phyloP scores from a whole-genome alignment of 2,888 invertebrate genomes.

The Acholoe squamosa region DNA sequence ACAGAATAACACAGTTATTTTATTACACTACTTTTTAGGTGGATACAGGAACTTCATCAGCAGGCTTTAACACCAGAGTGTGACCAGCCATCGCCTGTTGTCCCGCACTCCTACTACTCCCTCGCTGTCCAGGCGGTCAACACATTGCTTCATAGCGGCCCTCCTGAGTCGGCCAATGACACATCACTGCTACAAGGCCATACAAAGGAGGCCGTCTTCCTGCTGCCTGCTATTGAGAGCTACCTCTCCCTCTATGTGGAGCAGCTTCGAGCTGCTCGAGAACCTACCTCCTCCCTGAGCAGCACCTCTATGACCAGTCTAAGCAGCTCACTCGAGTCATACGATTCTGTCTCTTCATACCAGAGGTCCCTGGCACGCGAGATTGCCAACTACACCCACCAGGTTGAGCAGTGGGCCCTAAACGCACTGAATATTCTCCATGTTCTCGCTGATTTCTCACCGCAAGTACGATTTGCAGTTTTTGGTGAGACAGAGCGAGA shows the following conservation, averaged over 20 bases:
- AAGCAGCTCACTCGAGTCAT: slow-evolving; percentile 26
- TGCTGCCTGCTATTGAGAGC: slow-evolving; percentile 37
- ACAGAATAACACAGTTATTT: background rate
- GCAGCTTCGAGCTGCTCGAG: background rate
- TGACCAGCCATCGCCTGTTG: background rate
- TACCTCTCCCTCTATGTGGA: background rate
- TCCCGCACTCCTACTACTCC: background rate
- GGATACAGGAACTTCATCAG: slow-evolving; percentile 12
- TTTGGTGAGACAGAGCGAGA: slow-evolving; percentile 10
- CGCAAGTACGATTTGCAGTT: background rate
- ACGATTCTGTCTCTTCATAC: background rate
- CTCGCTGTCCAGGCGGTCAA: background rate
- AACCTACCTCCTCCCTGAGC: background rate
- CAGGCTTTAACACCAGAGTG: background rate
- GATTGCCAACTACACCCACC: background rate
- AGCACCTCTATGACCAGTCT: slow-evolving; percentile 20
- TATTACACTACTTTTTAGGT: background rate
- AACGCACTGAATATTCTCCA: slow-evolving; percentile 5
- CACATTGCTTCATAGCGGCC: background rate
- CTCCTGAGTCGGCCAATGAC: background rate
- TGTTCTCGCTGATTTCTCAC: slow-evolving; percentile 3
- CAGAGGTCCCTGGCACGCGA: slow-evolving; percentile 25
- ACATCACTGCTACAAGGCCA: background rate
- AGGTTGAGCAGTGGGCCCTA: slow-evolving; percentile 44
- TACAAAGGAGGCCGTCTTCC: background rate